Base-by-base conservation (phyloP, 2,797 vertebrate species). In the Coracias cyanogaster region DNA sequence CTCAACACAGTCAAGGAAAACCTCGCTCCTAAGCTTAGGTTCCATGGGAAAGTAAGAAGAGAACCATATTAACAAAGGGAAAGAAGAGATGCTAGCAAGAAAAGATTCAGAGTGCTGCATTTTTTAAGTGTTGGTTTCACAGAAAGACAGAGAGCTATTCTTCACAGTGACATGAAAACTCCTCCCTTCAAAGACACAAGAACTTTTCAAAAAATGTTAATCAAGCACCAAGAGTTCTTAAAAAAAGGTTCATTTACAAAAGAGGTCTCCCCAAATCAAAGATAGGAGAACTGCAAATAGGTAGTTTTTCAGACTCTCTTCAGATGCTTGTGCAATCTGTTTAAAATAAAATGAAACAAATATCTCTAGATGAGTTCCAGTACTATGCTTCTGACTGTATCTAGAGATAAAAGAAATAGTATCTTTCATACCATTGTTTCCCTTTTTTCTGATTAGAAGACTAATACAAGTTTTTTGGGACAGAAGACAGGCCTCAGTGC, bases 401-500 rank as follows among this genome's bases (percentile, higher is more conserved):
- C 39, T 39, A 61, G 58, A 64, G 4, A 51, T 16, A 22, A 48
- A 90, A 37, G 0, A 55, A 80, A 35, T 31, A 15, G 8, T 20
- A 17, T 39, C n/a, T 78, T 81, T 74, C 35, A 26, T 33, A 19
- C 1, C 20, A 21, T 24, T 60, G 9, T 15, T 79, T 85, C 33
- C 22, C 6, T 9, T 41, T 88, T 72, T 66, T 58, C 41, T 70
- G 4, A 10, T 58, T 54, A 72, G 31, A 82, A 76, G 26, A 46
- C 16, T 26, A 14, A 14, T 48, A 7, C 0, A 26, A 69, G 4
- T 1, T 37, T 37, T 28, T 25, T 1, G 21, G 45, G 20, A 31
- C 25, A 33, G 5, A 90, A 73, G 17, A 39, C 21, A 67, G 2
- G 6, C 31, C 6, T 67, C 55, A 24, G 35, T 49, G 35, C 9